These are phyloP conservation scores for Catalaphyllia jardinei DNA, from an alignment of 64 coral and sea anemone species.

Conservation along the genomic window DNA sequence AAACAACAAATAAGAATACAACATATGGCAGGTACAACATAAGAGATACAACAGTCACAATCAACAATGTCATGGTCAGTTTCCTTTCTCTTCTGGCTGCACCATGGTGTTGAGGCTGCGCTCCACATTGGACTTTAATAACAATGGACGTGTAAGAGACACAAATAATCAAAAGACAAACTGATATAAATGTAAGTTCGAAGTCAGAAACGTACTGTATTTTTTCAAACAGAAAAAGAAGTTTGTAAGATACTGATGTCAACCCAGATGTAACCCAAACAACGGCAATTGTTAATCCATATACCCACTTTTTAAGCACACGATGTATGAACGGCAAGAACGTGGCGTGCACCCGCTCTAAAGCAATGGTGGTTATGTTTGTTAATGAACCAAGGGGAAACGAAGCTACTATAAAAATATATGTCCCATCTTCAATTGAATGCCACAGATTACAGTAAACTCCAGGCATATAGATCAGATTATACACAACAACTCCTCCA, in stretches of 20 bases:
- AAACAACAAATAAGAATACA: not conserved
- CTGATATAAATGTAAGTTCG: not conserved
- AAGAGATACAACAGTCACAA: not conserved
- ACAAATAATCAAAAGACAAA: not conserved
- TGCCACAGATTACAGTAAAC: not conserved
- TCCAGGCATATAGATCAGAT: not conserved
- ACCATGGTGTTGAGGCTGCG: not conserved
- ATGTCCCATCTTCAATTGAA: not conserved
- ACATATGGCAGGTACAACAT: not conserved
- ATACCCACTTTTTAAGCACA: not conserved
- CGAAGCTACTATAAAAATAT: not conserved
- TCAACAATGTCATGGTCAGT: no score
- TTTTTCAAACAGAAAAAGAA: not conserved
- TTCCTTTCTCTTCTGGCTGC: no score
- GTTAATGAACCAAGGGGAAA: not conserved
- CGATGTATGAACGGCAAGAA: not conserved
- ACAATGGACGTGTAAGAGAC: not conserved
- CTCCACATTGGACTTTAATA: not conserved
- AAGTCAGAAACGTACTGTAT: not conserved
- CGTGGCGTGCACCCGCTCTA: slow-evolving; percentile 2
- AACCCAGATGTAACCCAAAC: not conserved
- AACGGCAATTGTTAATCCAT: not conserved
- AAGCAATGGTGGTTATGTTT: not conserved
- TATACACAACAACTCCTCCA: not conserved
- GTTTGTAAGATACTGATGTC: not conserved